Conservation (phyloP, 2,113 vertebrate species). For the Tupaia tana region DNA sequence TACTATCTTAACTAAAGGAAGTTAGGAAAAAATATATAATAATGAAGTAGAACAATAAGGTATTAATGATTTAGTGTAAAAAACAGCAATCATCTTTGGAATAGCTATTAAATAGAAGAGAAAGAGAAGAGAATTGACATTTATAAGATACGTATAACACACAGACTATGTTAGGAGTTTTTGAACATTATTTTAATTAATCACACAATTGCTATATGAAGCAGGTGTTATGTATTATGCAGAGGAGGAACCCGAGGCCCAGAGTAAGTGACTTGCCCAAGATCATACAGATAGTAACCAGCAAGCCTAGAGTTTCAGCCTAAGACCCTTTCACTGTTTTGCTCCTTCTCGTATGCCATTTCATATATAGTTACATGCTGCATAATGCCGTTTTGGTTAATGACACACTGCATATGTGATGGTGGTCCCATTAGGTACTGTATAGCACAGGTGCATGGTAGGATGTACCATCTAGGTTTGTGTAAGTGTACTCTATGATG, state of each 20-base stretch:
- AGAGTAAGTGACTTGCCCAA: not conserved
- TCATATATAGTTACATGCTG: no score
- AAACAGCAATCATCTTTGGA: not conserved
- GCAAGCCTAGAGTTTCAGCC: not conserved
- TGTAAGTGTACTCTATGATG: no score
- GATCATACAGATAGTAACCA: not conserved
- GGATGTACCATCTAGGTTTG: no score
- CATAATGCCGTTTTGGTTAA: no score
- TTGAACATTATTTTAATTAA: not conserved
- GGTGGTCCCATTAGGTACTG: no score
- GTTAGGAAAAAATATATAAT: not conserved
- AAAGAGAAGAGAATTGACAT: not conserved
- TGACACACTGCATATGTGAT: no score
- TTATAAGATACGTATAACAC: not conserved
- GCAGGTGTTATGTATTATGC: not conserved
- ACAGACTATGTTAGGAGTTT: not conserved
- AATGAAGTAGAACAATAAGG: not conserved
- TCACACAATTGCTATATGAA: not conserved
- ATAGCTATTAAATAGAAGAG: not conserved
- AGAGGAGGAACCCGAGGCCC: not conserved
- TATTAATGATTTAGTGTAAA: not conserved
- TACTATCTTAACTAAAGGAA: slow-evolving; percentile 13
- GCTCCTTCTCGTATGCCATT: not conserved
- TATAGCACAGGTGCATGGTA: no score
- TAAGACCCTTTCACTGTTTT: not conserved